Evolutionary conservation across 2,888 invertebrate species (phyloP), one percentile per base, ranked within the genome.

Genomic region (Chirona hameri): DNA sequence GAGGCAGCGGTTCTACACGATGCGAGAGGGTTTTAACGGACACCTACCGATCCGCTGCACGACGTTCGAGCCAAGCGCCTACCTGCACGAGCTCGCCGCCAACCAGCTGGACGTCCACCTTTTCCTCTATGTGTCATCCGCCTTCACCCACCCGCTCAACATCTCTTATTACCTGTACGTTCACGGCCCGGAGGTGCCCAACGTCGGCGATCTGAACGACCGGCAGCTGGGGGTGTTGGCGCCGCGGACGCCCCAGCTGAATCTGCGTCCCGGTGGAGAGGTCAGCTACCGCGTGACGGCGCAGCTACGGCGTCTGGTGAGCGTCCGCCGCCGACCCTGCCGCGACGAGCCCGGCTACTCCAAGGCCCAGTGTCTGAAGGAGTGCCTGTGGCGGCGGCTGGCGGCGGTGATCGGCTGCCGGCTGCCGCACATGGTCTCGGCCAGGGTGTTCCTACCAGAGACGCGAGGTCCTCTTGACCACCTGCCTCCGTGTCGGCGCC

Each of bases 361-460:
- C 10, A n/a, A n/a, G n/a, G 65, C 65, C 27, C n/a, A 27, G n/a
- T 27, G 65, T 65, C 65, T 65, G 65, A 65, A 27, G 65, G 65
- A 65, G 65, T 65, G 65, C 65, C 65, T 65, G 65, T 27, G 65
- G 27, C 65, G 65, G 65, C 65, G 65, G 12, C 65, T 65, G 65
- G 65, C 65, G 65, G n/a, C 65, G 27, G n/a, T 10, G n/a, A 65
- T 27, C 65, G 65, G 65, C 65, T 65, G 65, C 27, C 65, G 27
- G 65, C 65, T 65, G 65, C 65, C 65, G n/a, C 27, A 27, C 27
- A 65, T 65, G 65, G 65, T 65, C n/a, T 65, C 65, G 27, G 65
- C 65, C 14, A n/a, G 65, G 7, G 65, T n/a, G 27, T 65, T n/a
- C n/a, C 27, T 65, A 9, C 65, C 65, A 2, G 65, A 65, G 65